These are phyloP conservation scores for Sinonovacula constricta DNA, from an alignment of 1,140 invertebrate species.

Conservation along the genomic window DNA sequence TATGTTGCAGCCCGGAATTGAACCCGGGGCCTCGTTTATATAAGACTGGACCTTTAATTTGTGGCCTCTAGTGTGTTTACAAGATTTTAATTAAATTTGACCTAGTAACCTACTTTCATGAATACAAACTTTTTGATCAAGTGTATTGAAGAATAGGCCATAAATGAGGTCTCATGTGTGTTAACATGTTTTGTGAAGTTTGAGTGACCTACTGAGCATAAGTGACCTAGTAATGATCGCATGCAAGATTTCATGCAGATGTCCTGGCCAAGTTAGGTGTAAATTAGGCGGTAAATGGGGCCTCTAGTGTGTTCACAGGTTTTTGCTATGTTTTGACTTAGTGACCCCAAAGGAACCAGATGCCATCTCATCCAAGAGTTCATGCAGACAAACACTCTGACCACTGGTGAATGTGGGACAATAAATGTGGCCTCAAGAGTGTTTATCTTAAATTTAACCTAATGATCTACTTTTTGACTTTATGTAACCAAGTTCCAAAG, in stretches of 20 bases:
- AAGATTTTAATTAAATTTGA: too few species aligned
- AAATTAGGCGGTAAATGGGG: neutral
- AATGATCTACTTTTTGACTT: neutral
- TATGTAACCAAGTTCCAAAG: neutral
- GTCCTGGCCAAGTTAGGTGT: neutral
- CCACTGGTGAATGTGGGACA: neutral
- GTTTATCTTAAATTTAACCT: neutral
- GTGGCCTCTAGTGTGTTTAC: too few species aligned
- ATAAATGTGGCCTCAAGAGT: neutral
- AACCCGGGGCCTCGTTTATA: too few species aligned
- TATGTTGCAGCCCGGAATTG: too few species aligned
- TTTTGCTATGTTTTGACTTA: neutral
- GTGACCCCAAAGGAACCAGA: neutral
- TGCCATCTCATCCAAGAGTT: neutral
- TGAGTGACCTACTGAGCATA: neutral
- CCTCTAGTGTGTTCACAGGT: neutral
- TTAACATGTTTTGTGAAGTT: neutral
- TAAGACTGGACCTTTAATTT: too few species aligned
- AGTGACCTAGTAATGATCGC: neutral
- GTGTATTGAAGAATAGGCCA: neutral
- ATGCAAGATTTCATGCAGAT: neutral
- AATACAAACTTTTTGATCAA: neutral
- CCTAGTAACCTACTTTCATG: too few species aligned
- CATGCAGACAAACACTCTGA: slow-evolving; percentile 3
- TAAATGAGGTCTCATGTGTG: neutral